Evolutionary conservation across 1,140 invertebrate genomes (phyloP), one percentile per base, ranked within the genome.

Genomic region (Halictus rubicundus): DNA sequence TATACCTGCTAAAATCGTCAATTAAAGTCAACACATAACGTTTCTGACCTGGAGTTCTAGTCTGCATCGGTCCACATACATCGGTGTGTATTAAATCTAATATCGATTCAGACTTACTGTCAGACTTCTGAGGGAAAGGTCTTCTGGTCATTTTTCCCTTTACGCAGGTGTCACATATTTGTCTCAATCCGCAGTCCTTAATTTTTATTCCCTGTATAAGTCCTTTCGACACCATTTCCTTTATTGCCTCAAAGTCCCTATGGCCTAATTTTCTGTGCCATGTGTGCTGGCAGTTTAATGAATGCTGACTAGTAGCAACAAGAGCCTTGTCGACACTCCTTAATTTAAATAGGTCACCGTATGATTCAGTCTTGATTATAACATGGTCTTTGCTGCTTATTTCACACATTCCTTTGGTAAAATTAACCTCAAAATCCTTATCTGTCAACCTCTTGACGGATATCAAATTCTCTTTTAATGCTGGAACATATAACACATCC

Each of bases 31-130:
- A 2, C 8, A 81, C 9, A 32, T 81, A 77, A 3, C 68, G 16
- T 27, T 65, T 76, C 12, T 39, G 25, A 39, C 68, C 21, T 21
- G 72, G 52, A 0, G 73, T 76, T 0, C 23, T 65, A 0, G 54
- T 68, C n/a, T 81, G 66, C 71, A 81, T 75, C 0, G 66, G 78
- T 8, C 71, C 71, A n/a, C 78, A 80, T 4, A 80, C 66, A n/a
- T 80, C 78, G 7, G 63, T 60, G 10, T 79, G 77, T 16, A 68
- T 66, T 25, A 66, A 19, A 37, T 37, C 60, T 6, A 61, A 61
- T 25, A 12, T 25, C 7, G n/a, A 10, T 59, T 37, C 7, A 8
- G 61, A 63, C 19, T 63, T 37, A 39, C 32, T 39, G 4, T 21
- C 14, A 21, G 32, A 39, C 32, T 63, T 39, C 6, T 21, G 32